Conservation (phyloP, 2,113 vertebrate species). For the human (Homo sapiens) region GRCh38 chr2:114103501-114104000, state of each 20-base stretch:
- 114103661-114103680: not conserved
- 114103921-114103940: not conserved
- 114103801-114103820: not conserved
- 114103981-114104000: not conserved
- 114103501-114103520: not conserved
- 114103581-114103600: not conserved
- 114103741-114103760: not conserved
- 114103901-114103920: not conserved
- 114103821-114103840: not conserved
- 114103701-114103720: not conserved
- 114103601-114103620: not conserved
- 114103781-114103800: not conserved
- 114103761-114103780: not conserved
- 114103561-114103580: not conserved
- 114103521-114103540: not conserved
- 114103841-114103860: not conserved
- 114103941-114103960: not conserved
- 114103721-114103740: not conserved
- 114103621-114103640: not conserved
- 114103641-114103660: not conserved
- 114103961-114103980: not conserved
- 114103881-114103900: not conserved
- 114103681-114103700: not conserved
- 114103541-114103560: not conserved
- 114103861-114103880: not conserved